phyloP scores from a whole-genome alignment of 2,888 invertebrate species.

The Hofmannophila pseudospretella region DNA sequence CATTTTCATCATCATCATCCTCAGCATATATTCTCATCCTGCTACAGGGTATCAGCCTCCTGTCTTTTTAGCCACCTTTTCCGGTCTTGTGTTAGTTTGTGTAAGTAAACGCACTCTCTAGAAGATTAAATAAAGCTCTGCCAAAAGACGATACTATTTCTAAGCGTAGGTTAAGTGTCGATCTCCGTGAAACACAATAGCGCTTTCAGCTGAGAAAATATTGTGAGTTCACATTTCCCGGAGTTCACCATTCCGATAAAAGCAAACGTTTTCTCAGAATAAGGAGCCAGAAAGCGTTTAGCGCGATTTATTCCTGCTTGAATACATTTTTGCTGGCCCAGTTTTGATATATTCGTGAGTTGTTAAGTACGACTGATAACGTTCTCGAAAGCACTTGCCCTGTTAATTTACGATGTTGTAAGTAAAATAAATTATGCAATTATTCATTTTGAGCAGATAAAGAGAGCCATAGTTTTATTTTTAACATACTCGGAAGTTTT shows the following conservation, averaged over 20 bases:
- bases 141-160: no score
- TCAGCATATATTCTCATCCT: no score
- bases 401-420: constrained; percentile 27
- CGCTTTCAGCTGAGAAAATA: constrained; percentile 4
- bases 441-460: no score
- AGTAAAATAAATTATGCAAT: neutral
- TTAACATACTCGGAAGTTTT: no score
- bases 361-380: constrained; percentile 26
- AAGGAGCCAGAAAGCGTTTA: constrained; percentile 5
- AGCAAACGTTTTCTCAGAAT: constrained; percentile 2
- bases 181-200: constrained; percentile 1
- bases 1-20: no score
- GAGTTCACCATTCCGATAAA: neutral
- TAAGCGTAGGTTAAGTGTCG: neutral
- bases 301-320: constrained; percentile 16
- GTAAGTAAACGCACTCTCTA: no score
- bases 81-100: no score
- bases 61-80: no score
- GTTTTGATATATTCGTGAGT: constrained; percentile 27
- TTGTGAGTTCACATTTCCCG: neutral
- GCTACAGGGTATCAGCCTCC: neutral
- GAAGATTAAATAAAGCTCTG: no score
- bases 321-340: constrained; percentile 40
- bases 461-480: no score
- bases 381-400: constrained; percentile 21